Conservation (phyloP, 30 jellyfish, hydroid and myxozoan genomes). For the Hydractinia echinata region DNA sequence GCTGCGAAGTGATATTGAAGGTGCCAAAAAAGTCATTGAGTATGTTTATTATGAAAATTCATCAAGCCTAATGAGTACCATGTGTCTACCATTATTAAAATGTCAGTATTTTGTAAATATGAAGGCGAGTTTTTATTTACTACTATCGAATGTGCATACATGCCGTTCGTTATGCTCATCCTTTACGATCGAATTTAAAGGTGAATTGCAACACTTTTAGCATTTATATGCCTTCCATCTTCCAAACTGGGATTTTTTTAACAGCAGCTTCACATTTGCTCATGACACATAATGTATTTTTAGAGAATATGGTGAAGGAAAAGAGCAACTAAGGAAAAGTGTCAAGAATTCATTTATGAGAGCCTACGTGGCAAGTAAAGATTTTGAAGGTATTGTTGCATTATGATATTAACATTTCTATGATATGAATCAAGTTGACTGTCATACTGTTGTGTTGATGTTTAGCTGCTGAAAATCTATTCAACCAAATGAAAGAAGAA, state of each 20-base stretch:
- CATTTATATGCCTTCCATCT: too few species aligned
- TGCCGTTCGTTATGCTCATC: too few species aligned
- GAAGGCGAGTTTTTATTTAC: too few species aligned
- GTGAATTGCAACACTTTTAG: too few species aligned
- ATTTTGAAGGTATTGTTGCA: not conserved
- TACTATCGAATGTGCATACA: too few species aligned
- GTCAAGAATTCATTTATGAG: constrained; percentile 1
- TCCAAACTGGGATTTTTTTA: too few species aligned
- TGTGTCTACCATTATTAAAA: too few species aligned
- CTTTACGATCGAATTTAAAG: too few species aligned
- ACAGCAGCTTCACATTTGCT: not conserved
- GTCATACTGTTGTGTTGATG: not conserved
- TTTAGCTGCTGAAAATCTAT: constrained; percentile 25
- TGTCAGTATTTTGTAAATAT: too few species aligned
- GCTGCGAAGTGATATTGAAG: not conserved
- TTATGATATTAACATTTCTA: too few species aligned
- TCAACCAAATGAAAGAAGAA: not conserved
- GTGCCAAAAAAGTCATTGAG: constrained; percentile 2
- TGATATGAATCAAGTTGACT: too few species aligned
- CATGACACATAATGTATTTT: not conserved
- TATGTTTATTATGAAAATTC: not conserved
- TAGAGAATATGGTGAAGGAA: constrained; percentile 25
- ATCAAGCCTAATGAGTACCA: too few species aligned
- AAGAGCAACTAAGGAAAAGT: not conserved
- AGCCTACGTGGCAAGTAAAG: constrained; percentile 9